Evolutionary conservation across 2,797 vertebrate species (phyloP).

Genomic region (Malacoraja senta): DNA sequence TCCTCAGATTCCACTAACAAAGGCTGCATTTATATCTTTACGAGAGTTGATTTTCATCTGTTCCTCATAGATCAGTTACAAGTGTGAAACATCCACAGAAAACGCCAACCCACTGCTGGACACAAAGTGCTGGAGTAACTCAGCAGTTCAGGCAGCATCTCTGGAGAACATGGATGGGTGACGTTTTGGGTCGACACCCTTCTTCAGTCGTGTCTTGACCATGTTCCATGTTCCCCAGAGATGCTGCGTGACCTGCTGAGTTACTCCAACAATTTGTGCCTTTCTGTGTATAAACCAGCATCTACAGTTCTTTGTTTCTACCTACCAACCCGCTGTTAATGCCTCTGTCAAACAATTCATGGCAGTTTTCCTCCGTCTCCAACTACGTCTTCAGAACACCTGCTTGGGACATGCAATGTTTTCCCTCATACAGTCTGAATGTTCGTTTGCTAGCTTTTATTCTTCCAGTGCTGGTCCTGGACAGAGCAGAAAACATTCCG

Average conservation of each 20-base stretch:
- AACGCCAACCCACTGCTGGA: not conserved
- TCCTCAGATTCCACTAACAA: not conserved
- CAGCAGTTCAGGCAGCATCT: no score
- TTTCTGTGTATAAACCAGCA: no score
- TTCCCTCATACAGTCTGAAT: not conserved
- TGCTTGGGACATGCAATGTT: not conserved
- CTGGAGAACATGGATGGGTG: no score
- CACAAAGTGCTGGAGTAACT: no score
- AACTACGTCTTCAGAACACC: not conserved
- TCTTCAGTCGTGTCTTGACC: no score
- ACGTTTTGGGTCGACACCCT: no score
- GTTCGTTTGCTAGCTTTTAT: not conserved
- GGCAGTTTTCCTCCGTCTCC: not conserved
- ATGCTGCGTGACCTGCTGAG: no score
- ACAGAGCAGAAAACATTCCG: not conserved
- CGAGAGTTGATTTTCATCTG: not conserved
- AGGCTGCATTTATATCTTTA: not conserved
- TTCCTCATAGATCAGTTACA: not conserved
- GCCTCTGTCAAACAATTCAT: not conserved
- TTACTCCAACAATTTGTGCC: no score
- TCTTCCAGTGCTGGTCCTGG: not conserved
- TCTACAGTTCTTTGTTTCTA: no score
- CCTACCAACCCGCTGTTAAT: not conserved
- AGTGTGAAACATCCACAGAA: not conserved
- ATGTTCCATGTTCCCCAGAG: no score